Evolutionary conservation across 2,888 invertebrate genomes (phyloP), one percentile per base, ranked within the genome.

Genomic region (Myopa tessellatipennis): DNA sequence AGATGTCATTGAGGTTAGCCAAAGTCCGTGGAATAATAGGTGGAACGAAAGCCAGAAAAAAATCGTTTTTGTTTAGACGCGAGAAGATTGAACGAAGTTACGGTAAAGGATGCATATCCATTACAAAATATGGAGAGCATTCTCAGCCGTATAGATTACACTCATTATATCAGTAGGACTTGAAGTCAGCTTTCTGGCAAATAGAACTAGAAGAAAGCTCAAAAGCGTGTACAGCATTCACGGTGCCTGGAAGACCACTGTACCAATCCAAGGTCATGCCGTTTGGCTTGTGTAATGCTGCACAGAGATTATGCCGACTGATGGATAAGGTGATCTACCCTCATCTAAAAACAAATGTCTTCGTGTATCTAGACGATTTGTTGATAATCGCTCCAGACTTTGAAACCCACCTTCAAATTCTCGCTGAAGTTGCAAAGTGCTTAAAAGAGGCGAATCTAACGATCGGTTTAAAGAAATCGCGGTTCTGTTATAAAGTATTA

Each of bases 271-370:
- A 26, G 26, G 26, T 26, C 26, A 26, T 26, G 26, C 26, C 26
- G 26, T 26, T 72, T 61, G 72, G 72, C 6, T 26, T 72, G 10
- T 72, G 72, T 26, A 72, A 72, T n/a, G 72, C 58, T 16, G 40
- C 60, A 5, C 60, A 58, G n/a, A 34, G 58, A 12, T 26, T 72
- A n/a, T 72, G 60, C 26, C 60, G 72, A 8, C 40, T 72, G 5
- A 72, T 72, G 72, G 72, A 72, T 40, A 40, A 72, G 60, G n/a
- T 72, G 10, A 40, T 72, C 34, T 38, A n/a, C 10, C n/a, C 10
- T 5, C 61, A 70, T n/a, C 69, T 52, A 12, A n/a, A 26, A 4
- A 52, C 45, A 12, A n/a, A 14, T 5, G 69, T 70, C 18, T 70
- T 26, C 18, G 68, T 68, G 18, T 52, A 52, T 18, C 5, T 70